Percentiles rank a stretch among this genome's conserved stretches.
Conservation (phyloP, 2,888 invertebrate species). For the Prosapia bicincta region DNA sequence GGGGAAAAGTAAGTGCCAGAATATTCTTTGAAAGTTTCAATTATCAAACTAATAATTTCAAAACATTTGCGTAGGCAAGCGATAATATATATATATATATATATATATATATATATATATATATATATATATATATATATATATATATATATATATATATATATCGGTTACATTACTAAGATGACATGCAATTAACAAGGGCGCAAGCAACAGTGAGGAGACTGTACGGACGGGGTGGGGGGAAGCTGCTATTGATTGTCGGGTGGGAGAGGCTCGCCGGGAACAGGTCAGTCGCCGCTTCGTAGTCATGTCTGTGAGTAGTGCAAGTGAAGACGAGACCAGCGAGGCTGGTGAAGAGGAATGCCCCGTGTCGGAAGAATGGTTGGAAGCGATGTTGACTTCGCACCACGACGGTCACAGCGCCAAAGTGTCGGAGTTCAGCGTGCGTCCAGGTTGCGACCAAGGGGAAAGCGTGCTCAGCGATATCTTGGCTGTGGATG, state of each 20-base stretch:
- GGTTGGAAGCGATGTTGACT: slow-evolving; percentile 53
- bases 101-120: no score
- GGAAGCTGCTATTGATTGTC: slow-evolving; percentile 45
- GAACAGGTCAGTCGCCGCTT: slow-evolving; percentile 37
- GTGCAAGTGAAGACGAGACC: slow-evolving; percentile 17
- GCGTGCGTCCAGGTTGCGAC: slow-evolving; percentile 57
- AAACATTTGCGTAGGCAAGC: no score
- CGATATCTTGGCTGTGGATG: slow-evolving; percentile 71
- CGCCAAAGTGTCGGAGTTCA: slow-evolving; percentile 49
- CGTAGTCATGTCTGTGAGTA: slow-evolving; percentile 32
- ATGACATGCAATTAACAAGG: background rate
- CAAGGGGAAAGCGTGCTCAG: slow-evolving; percentile 64
- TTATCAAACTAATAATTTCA: no score
- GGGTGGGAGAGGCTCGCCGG: slow-evolving; percentile 52
- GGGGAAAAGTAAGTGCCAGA: no score
- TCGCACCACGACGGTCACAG: slow-evolving; percentile 47
- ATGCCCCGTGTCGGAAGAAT: slow-evolving; percentile 56
- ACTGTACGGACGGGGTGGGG: slow-evolving; percentile 48
- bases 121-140: no score
- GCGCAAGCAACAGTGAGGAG: background rate
- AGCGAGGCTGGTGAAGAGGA: slow-evolving; percentile 40
- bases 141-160: no score
- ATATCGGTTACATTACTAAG: no score
- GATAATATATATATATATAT: no score
- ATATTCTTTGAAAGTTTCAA: no score